Conservation (phyloP, 1,140 invertebrate species). For the Pantala flavescens region DNA sequence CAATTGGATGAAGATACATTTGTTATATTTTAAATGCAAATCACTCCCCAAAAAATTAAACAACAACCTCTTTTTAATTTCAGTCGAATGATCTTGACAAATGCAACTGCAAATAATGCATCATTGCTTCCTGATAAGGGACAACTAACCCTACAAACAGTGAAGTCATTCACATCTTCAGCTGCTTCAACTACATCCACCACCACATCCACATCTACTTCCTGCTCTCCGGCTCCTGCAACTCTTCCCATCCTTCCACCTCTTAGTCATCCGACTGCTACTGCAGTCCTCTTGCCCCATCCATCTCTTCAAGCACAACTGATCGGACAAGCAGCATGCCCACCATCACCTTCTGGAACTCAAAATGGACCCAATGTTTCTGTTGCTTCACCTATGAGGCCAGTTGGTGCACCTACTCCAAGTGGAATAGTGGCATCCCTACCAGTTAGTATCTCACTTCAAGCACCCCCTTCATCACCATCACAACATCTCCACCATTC, state of each 20-base stretch:
- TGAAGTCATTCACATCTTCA: background rate
- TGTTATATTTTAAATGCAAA: too few relatives aligned
- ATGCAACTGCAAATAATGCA: background rate
- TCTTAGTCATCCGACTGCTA: background rate
- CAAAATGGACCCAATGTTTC: background rate
- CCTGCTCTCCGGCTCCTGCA: background rate
- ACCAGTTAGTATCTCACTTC: background rate
- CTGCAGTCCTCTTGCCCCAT: background rate
- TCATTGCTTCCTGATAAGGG: background rate
- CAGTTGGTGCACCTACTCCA: background rate
- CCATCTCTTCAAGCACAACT: background rate
- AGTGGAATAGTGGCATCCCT: background rate
- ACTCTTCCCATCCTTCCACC: background rate
- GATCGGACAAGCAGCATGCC: background rate
- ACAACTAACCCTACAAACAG: background rate
- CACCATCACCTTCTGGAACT: background rate
- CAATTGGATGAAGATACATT: too few relatives aligned
- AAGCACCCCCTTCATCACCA: background rate
- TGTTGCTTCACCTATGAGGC: background rate
- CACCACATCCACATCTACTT: background rate
- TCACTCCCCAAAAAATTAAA: too few relatives aligned
- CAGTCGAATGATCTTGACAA: background rate
- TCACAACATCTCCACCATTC: background rate
- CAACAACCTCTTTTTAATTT: background rate
- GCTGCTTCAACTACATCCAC: slow-evolving; percentile 5